Base-by-base conservation (phyloP, 2,888 invertebrate genomes). In the Agriotes lineatus region DNA sequence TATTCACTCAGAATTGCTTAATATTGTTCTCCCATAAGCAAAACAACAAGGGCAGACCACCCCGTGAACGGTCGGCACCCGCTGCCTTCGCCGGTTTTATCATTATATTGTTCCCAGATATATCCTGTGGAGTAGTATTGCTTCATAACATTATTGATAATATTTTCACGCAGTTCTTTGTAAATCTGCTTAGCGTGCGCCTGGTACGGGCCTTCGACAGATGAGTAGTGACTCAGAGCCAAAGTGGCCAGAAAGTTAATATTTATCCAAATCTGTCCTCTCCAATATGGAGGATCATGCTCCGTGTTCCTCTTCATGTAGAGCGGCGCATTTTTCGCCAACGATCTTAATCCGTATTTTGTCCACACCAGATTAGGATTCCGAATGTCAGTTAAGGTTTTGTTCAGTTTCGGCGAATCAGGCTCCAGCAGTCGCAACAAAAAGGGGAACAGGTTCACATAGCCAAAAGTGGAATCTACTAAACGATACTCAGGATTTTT, bases 201-300 rank as follows among this genome's bases (percentile, higher is more conserved):
- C 12, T 87, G 86, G 82, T 93, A 89, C 0, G 95, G 94, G 0
- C 96, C 96, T 1, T 88, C 86, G 0, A 85, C 80, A n/a, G 84
- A 85, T 0, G 91, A 88, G 84, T 99, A 99, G 84, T 95, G 89
- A 72, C 92, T 86, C 37, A 99, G 86, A 0, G 99, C 93, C 62
- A 93, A 87, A 0, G 96, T 86, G 0, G 95, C 93, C 72, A 99
- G 86, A 82, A 95, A 99, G 86, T 99, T 99, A 62, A 99, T 90
- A 83, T 99, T 99, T 39, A 97, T 91, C 99, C 99, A 99, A 71
- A 99, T 93, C 63, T 95, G 90, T 0, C 99, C 97, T 33, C 99
- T 88, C 99, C 99, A 99, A 84, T 99, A 99, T 22, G 99, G 99
- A 16, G 97, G 96, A 86, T 99, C 99, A 81, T 98, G 96, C 81